Base-by-base conservation (phyloP, 2,797 vertebrate genomes). In the Denticeps clupeoides region DNA sequence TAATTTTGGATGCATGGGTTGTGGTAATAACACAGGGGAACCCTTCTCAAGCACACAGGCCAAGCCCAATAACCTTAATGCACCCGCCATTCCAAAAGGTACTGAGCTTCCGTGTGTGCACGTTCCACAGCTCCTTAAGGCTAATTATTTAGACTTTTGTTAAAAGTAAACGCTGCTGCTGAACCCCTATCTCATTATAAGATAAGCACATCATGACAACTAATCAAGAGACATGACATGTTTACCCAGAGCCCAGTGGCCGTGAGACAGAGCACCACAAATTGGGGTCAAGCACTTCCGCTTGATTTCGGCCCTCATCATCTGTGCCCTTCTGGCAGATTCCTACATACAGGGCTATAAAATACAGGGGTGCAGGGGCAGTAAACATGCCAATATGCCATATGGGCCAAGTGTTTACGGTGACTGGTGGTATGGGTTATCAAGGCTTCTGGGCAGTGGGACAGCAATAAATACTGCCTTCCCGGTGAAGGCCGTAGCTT, bases 321-420 rank as follows among this genome's bases (percentile, higher is more conserved):
- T 29, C 27, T 29, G 11, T 11, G 11, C n/a, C n/a, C n/a, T n/a
- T n/a, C n/a, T n/a, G n/a, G n/a, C n/a, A n/a, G n/a, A n/a, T n/a
- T 11, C n/a, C 28, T n/a, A 29, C 28, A 12, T 28, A 29, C 4
- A 12, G 28, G 12, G 2, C 5, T 29, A 5, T 29, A 5, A 12
- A 29, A 29, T 29, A 12, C 28, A 28, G 28, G 4, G 28, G 28
- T 28, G 3, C 28, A 29, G 28, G 11, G 28, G 11, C 28, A 45
- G 28, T 46, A 41, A 50, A 37, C 42, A 47, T 51, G 29, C 44
- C 49, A 37, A 23, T 27, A 1, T 52, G 26, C 21, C 15, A 19
- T 26, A 28, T 24, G 31, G 13, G n/a, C 9, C 44, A 27, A n/a
- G 23, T 42, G 43, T 41, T 56, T 50, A 51, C 25, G 3, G 15